These are phyloP conservation scores for Agonum fuliginosum DNA, from an alignment of 2,888 invertebrate genomes.

Conservation along the genomic window DNA sequence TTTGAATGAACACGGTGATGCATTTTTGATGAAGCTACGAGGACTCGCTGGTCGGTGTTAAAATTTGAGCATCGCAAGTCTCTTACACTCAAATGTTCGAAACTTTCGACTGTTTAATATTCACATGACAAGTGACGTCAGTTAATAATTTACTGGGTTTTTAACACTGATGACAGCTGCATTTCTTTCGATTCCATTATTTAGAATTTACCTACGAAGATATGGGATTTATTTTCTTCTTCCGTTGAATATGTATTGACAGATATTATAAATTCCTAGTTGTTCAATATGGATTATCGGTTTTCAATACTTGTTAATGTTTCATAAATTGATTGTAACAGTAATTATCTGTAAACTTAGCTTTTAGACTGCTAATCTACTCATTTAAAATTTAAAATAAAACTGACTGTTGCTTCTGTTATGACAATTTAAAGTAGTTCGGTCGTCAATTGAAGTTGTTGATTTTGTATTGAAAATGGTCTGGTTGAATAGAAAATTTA, in stretches of 20 bases:
- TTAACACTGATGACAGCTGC: neutral
- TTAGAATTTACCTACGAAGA: neutral
- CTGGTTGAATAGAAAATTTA: no score
- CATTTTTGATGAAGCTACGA: slow-evolving; percentile 12
- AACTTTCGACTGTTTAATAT: neutral
- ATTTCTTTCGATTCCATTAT: neutral
- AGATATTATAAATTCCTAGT: neutral
- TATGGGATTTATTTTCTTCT: neutral
- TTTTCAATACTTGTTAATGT: no score
- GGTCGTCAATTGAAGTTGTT: no score
- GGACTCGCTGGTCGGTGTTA: neutral
- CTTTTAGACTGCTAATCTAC: no score
- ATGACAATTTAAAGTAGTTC: no score
- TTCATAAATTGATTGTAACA: no score
- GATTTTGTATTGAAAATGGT: no score
- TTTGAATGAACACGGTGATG: slow-evolving; percentile 26
- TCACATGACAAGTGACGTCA: neutral
- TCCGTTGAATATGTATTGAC: neutral
- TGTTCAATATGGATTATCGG: no score
- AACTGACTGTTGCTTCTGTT: no score
- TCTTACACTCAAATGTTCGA: neutral
- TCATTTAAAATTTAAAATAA: no score
- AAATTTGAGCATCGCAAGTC: slow-evolving; percentile 5
- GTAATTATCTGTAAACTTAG: no score
- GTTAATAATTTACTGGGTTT: neutral